Conservation (phyloP, 2,113 vertebrate genomes). For the Anolis carolinensis region DNA sequence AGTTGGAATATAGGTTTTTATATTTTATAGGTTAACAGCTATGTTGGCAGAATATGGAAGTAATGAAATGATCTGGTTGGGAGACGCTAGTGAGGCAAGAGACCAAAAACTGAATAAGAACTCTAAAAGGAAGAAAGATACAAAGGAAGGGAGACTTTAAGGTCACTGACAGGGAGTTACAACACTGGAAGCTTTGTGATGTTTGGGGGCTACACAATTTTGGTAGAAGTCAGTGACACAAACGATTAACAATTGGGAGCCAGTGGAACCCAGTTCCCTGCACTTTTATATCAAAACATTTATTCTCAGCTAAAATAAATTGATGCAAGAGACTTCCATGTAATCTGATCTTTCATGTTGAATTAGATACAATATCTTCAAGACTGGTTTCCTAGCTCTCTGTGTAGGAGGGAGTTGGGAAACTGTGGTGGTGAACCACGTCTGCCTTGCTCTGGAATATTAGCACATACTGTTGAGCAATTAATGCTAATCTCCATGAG, state of each 20-base stretch:
- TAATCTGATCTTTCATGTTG: neutral
- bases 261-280: accelerated
- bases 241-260: neutral
- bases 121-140: no score
- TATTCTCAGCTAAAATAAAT: neutral
- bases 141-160: no score
- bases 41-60: no score
- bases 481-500: neutral
- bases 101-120: no score
- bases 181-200: no score
- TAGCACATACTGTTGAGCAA: neutral
- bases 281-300: neutral
- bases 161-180: no score
- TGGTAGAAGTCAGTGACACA: neutral
- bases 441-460: neutral
- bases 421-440: neutral
- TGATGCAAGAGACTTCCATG: neutral
- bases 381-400: neutral
- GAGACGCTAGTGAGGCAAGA: no score
- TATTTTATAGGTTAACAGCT: no score
- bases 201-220: no score
- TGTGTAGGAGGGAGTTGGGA: neutral
- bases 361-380: neutral
- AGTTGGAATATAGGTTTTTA: no score
- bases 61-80: no score